A percentile compares a stretch with the other conserved stretches of the same genome.
phyloP scores from a whole-genome alignment of 2,113 vertebrate genomes.

The Globicephala melas region DNA sequence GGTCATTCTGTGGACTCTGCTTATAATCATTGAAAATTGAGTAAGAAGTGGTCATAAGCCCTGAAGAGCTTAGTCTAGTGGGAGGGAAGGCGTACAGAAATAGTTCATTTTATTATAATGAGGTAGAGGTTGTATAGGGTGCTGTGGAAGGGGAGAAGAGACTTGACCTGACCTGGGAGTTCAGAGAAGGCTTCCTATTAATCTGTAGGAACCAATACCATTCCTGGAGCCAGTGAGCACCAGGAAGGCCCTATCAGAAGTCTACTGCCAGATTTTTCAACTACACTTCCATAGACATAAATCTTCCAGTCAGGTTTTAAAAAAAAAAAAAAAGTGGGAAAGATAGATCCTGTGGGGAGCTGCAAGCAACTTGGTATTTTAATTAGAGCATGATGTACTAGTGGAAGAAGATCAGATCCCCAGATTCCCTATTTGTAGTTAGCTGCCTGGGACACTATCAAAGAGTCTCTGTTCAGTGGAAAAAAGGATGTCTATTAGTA shows the following conservation, averaged over 20 bases:
- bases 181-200: not conserved
- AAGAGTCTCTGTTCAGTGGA: not conserved
- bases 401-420: not conserved
- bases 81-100: not conserved
- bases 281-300: not conserved
- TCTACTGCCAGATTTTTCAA: not conserved
- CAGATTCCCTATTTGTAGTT: not conserved
- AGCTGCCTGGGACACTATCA: not conserved
- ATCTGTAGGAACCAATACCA: not conserved
- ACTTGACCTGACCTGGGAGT: not conserved
- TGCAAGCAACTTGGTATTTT: not conserved
- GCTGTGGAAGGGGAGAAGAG: not conserved
- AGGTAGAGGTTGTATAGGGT: not conserved
- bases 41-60: not conserved
- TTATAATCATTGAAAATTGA: slow-evolving; percentile 25
- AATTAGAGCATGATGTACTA: not conserved
- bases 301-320: not conserved
- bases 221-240: not conserved
- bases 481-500: not conserved
- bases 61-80: slow-evolving; percentile 20
- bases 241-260: not conserved
- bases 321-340: not conserved
- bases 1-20: not conserved
- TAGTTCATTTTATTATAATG: slow-evolving; percentile 25
- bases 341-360: not conserved